These are phyloP conservation scores for Gobiocypris rarus DNA, from an alignment of 2,113 vertebrate species.

Conservation along the genomic window DNA sequence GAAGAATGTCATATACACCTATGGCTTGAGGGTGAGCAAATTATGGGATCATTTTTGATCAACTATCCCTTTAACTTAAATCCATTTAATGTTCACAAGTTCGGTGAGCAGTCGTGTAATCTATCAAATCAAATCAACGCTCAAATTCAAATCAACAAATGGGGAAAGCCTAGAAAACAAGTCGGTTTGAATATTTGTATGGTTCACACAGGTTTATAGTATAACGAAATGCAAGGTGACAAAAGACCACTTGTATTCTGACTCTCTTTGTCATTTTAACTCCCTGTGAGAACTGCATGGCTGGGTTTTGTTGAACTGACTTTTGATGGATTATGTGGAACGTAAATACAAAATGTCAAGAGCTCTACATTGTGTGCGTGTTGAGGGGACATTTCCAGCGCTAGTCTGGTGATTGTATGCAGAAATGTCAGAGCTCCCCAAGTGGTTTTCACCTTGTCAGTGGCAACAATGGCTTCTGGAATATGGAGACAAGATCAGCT, in stretches of 20 bases:
- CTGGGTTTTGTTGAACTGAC: not conserved
- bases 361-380: constrained; percentile 25
- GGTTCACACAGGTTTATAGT: not conserved
- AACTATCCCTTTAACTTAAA: not conserved
- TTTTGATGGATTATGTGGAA: constrained; percentile 13
- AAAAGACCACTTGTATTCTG: not conserved
- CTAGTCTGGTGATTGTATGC: constrained; percentile 32
- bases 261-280: not conserved
- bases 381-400: constrained; percentile 45
- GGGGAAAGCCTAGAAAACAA: not conserved
- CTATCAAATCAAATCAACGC: too few species aligned
- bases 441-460: constrained; percentile 41
- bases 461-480: constrained; percentile 16
- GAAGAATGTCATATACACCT: too few species aligned
- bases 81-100: not conserved
- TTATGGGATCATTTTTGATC: too few species aligned
- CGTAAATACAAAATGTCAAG: constrained; percentile 48
- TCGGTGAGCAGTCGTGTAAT: not conserved
- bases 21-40: too few species aligned
- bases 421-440: constrained; percentile 52
- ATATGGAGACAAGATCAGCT: constrained; percentile 20
- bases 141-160: too few species aligned
- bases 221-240: not conserved
- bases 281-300: constrained; percentile 4
- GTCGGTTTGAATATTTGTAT: not conserved